Evolutionary conservation across 2,797 vertebrate genomes (phyloP).

Genomic region (Acanthurus lineatus): DNA sequence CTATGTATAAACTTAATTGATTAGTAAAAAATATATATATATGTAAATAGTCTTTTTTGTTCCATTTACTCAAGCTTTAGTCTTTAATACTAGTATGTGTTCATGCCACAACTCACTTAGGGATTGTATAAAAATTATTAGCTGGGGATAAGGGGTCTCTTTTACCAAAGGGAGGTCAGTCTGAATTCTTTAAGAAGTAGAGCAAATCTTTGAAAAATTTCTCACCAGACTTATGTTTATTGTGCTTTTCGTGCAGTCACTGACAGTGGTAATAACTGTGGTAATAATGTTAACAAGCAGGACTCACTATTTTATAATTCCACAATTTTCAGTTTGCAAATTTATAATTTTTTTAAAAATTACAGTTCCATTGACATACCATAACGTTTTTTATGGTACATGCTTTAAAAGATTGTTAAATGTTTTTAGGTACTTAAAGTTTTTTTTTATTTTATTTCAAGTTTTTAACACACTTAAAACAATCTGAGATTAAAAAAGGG

Average conservation of each 20-base stretch:
- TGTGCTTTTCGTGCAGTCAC: not conserved
- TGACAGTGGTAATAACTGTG: not conserved
- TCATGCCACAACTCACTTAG: not conserved
- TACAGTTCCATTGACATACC: not conserved
- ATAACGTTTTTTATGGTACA: too few relatives aligned
- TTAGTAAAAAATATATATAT: not conserved
- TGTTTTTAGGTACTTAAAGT: too few relatives aligned
- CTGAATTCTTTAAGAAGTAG: too few relatives aligned
- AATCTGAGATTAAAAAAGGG: not conserved
- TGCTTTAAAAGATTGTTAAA: not conserved
- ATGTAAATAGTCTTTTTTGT: conserved; percentile 2
- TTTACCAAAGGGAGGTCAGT: too few relatives aligned
- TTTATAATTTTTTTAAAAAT: not conserved
- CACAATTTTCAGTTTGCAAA: not conserved
- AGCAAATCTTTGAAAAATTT: too few relatives aligned
- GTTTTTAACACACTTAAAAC: not conserved
- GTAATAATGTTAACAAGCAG: not conserved
- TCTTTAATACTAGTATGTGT: not conserved
- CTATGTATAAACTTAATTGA: conserved; percentile 28
- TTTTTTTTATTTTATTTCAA: too few relatives aligned
- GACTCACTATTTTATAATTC: not conserved
- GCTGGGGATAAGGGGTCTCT: too few relatives aligned
- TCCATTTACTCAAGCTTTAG: conserved; percentile 7
- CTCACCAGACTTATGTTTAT: not conserved
- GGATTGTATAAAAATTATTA: not conserved